These are phyloP conservation scores for Himalopsyche phryganea DNA, from an alignment of 1,140 invertebrate genomes.

Conservation along the genomic window DNA sequence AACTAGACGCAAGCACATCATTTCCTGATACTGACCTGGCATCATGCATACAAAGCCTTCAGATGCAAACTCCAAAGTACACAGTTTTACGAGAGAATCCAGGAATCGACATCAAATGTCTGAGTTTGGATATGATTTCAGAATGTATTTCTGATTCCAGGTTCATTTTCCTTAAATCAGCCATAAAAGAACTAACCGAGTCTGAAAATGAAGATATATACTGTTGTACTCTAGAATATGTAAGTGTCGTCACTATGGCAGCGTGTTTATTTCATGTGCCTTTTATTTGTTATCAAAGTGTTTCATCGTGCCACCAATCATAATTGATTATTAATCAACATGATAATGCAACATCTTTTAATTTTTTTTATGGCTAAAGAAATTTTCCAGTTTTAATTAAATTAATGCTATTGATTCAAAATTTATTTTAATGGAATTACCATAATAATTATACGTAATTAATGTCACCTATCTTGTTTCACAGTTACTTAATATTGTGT, in stretches of 20 bases:
- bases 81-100: conserved; percentile 9
- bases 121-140: neutral
- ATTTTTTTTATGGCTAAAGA: neutral
- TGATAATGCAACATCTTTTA: neutral
- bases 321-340: neutral
- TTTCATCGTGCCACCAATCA: neutral
- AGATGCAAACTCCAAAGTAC: neutral
- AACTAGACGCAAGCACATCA: neutral
- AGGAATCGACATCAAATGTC: neutral
- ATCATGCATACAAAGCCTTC: conserved; percentile 4
- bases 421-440: neutral
- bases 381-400: neutral
- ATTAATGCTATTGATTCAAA: neutral
- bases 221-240: conserved; percentile 6
- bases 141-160: neutral
- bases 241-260: neutral
- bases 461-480: too few species aligned
- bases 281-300: neutral
- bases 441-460: too few species aligned
- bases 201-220: conserved; percentile 8
- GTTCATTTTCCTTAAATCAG: conserved; percentile 1
- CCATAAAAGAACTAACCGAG: neutral
- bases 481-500: conserved; percentile 2
- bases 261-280: too few species aligned
- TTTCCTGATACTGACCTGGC: neutral